phyloP scores from a whole-genome alignment of 1,140 invertebrate species.

The Brachionus rotundiformis region DNA sequence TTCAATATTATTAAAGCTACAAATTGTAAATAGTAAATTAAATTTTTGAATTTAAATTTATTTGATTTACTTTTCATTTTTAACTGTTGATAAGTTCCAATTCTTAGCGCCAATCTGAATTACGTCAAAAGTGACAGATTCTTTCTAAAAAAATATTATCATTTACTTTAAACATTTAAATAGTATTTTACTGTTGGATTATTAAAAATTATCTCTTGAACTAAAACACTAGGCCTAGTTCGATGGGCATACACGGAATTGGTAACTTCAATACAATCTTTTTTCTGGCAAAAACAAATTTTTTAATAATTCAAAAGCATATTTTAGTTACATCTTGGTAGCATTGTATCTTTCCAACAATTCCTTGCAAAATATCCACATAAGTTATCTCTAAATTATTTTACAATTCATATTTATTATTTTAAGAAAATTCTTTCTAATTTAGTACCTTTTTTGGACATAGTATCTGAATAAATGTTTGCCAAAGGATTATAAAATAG shows the following conservation, averaged over 20 bases:
- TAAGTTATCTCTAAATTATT: conserved; percentile 56
- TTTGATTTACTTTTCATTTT: conserved; percentile 60
- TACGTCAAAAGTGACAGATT: conserved; percentile 56
- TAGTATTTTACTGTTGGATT: conserved; percentile 70
- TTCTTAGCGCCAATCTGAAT: conserved; percentile 59
- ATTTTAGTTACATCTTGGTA: conserved; percentile 51
- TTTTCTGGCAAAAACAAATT: too few species aligned
- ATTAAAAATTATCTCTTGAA: conserved; percentile 76
- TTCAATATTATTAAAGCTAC: conserved; percentile 39
- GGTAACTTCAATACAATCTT: conserved; percentile 70
- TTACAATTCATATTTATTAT: too few species aligned
- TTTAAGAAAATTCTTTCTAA: too few species aligned
- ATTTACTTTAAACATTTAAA: conserved; percentile 54
- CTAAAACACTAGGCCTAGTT: conserved; percentile 73
- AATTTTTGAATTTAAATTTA: neutral
- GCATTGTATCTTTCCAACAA: conserved; percentile 70
- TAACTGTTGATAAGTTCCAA: conserved; percentile 67
- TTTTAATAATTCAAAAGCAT: too few species aligned
- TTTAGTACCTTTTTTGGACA: conserved; percentile 68
- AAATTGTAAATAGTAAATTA: neutral
- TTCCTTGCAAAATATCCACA: conserved; percentile 69
- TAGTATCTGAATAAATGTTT: conserved; percentile 66
- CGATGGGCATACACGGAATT: conserved; percentile 78
- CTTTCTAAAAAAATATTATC: conserved; percentile 55
- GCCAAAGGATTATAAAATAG: conserved; percentile 76